A percentile compares a stretch with the other conserved stretches of the same genome.
phyloP scores from a whole-genome alignment of 2,113 vertebrate genomes.

The Rhipidura dahli region DNA sequence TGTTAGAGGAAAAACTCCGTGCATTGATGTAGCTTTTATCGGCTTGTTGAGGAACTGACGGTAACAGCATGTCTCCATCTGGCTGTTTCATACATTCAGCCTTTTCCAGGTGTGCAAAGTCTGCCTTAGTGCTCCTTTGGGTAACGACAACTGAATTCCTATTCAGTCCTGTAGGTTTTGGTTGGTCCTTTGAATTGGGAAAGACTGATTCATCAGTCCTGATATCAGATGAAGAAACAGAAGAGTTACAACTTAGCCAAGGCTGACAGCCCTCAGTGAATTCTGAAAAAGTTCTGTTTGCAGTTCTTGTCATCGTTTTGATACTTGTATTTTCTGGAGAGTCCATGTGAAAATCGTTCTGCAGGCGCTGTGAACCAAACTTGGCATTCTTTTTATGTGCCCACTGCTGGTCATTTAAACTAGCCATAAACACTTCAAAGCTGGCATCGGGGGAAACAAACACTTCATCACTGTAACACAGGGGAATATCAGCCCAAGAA shows the following conservation, averaged over 20 bases:
- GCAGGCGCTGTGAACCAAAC: conserved; percentile 15
- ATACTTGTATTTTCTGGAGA: conserved; percentile 13
- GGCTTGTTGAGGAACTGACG: conserved; percentile 16
- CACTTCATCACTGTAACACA: conserved; percentile 20
- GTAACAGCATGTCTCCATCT: background rate
- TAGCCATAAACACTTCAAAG: conserved; percentile 53
- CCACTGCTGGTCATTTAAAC: conserved; percentile 25
- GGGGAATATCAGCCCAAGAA: conserved; percentile 53
- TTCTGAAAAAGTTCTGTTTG: conserved; percentile 17
- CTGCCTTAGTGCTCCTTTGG: conserved; percentile 27
- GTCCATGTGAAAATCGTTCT: conserved; percentile 2
- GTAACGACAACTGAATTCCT: background rate
- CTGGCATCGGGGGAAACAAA: conserved; percentile 53
- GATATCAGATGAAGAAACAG: background rate
- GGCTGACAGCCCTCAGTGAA: background rate
- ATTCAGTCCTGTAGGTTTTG: conserved; percentile 2
- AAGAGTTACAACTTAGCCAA: background rate
- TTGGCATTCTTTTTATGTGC: background rate
- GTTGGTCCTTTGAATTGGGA: background rate
- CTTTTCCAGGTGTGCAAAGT: conserved; percentile 2
- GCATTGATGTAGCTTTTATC: background rate
- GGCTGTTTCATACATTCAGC: background rate
- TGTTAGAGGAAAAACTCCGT: background rate
- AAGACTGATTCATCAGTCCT: conserved; percentile 33
- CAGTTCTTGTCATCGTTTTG: conserved; percentile 17